Percentiles rank a stretch among this genome's conserved stretches.
phyloP scores from a whole-genome alignment of 2,113 vertebrate genomes.

The Gracilinanus agilis region DNA sequence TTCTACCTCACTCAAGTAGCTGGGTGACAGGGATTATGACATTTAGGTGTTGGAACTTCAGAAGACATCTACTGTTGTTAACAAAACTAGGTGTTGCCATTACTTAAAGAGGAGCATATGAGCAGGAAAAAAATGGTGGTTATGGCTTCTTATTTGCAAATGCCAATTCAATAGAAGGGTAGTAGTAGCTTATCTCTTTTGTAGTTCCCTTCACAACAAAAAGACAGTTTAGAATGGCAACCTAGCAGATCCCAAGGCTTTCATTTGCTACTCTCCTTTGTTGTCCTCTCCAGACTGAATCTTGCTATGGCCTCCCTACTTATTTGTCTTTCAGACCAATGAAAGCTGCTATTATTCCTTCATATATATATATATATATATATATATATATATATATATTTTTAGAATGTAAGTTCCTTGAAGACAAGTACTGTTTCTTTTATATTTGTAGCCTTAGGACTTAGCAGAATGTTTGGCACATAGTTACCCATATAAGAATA shows the following conservation, averaged over 20 bases:
- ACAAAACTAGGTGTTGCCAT: background rate
- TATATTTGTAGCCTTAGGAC: too few species aligned
- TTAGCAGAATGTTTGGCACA: background rate
- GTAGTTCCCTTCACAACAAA: background rate
- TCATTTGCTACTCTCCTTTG: background rate
- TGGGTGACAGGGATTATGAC: background rate
- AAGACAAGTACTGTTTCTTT: too few species aligned
- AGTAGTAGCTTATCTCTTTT: background rate
- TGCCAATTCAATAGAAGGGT: background rate
- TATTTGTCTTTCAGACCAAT: background rate
- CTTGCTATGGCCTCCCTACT: background rate
- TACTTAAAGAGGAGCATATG: background rate
- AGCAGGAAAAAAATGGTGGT: background rate
- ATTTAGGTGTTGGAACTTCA: background rate
- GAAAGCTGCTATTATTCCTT: background rate
- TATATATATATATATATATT: too few species aligned
- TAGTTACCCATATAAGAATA: background rate
- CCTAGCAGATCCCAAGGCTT: background rate
- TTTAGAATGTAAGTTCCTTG: too few species aligned
- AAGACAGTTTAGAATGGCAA: background rate
- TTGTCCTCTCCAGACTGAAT: background rate
- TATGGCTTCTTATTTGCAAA: background rate
- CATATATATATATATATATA: too few species aligned
- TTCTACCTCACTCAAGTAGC: background rate
- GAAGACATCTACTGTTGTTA: background rate